Conservation (phyloP, 2,888 invertebrate species). For the Chaitophorus viminalis region DNA sequence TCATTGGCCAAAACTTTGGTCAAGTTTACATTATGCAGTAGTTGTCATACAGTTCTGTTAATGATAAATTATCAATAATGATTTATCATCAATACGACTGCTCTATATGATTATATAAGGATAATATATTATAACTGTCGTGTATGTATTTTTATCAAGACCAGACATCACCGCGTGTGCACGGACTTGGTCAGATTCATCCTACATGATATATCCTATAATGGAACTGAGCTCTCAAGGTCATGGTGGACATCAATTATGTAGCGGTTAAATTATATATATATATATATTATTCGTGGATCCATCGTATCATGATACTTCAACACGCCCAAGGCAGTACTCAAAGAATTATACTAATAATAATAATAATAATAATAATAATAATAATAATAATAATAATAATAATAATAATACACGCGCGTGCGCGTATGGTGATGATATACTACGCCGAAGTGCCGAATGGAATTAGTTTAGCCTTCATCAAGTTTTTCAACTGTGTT, state of each 20-base stretch:
- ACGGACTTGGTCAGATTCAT: not conserved
- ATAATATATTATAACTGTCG: not conserved
- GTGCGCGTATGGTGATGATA: not conserved
- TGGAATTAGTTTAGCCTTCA: conserved; percentile 52
- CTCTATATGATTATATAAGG: not conserved
- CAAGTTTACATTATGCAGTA: too few species aligned
- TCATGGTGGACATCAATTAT: conserved; percentile 33
- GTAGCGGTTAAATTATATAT: conserved; percentile 11
- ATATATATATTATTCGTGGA: not conserved
- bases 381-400: conserved; percentile 17
- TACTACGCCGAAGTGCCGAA: not conserved
- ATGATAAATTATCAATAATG: not conserved
- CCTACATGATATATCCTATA: not conserved
- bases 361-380: conserved; percentile 17
- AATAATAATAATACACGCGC: not conserved
- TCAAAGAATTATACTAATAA: conserved; percentile 28
- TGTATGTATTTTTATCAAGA: not conserved
- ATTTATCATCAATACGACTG: not conserved
- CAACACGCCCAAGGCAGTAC: not conserved
- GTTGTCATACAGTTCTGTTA: too few species aligned
- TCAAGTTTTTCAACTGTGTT: conserved; percentile 4
- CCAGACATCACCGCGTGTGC: not conserved
- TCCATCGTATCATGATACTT: conserved; percentile 7
- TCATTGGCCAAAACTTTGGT: too few species aligned
- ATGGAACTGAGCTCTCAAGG: conserved; percentile 5